Evolutionary conservation across 1,140 invertebrate genomes (phyloP).

Genomic region (Papilio glaucus): DNA sequence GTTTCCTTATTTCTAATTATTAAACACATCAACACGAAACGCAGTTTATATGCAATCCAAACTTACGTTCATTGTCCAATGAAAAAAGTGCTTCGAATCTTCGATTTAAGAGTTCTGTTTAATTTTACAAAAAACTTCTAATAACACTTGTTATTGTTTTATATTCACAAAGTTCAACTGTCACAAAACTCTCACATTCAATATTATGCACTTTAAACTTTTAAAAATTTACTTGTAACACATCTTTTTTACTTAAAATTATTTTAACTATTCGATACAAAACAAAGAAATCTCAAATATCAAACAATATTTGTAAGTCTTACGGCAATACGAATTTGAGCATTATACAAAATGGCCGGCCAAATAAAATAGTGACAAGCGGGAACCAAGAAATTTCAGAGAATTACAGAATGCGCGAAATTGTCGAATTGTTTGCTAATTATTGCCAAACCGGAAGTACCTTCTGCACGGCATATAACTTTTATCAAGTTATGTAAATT

Average conservation of each 20-base stretch:
- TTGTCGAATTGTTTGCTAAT: slow-evolving; percentile 11
- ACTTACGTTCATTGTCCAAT: slow-evolving; percentile 60
- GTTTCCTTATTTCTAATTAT: not conserved
- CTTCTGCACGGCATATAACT: slow-evolving; percentile 41
- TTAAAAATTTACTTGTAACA: not conserved
- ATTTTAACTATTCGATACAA: not conserved
- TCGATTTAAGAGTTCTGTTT: slow-evolving; percentile 1
- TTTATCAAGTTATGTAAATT: slow-evolving; percentile 62
- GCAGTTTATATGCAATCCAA: not conserved
- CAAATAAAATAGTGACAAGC: slow-evolving; percentile 56
- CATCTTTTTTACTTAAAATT: not conserved
- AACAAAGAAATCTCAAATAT: slow-evolving; percentile 55
- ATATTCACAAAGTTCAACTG: not conserved
- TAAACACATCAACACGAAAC: not conserved
- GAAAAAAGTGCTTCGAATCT: slow-evolving; percentile 25
- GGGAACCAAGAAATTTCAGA: slow-evolving; percentile 44
- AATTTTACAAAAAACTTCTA: not conserved
- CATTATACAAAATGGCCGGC: slow-evolving; percentile 74
- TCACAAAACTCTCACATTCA: not conserved
- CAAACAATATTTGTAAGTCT: slow-evolving; percentile 56
- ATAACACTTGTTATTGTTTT: slow-evolving; percentile 23
- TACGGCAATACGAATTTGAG: slow-evolving; percentile 49
- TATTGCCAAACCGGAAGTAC: slow-evolving; percentile 6
- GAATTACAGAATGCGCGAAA: slow-evolving; percentile 35
- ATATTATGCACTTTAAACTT: not conserved